Conservation (phyloP, 2,113 vertebrate genomes). For the Casuarius casuarius region DNA sequence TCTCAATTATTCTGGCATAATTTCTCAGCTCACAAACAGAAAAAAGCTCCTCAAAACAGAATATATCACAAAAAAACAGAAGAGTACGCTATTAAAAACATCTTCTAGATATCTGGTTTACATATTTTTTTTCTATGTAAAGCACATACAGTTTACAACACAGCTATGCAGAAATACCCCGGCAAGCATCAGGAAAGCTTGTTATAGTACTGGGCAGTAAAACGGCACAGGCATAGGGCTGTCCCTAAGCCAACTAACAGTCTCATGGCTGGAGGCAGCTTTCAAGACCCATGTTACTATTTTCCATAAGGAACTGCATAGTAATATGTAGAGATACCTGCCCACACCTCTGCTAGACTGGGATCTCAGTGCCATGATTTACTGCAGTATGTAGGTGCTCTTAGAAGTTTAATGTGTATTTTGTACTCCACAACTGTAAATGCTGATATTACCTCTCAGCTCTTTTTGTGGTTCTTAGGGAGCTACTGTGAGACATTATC, state of each 20-base stretch:
- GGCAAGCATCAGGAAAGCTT: not conserved
- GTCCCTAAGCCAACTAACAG: not conserved
- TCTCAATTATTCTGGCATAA: constrained; percentile 1
- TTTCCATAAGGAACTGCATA: not conserved
- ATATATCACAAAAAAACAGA: not conserved
- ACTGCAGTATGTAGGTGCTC: not conserved
- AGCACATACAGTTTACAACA: not conserved
- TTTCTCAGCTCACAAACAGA: not conserved
- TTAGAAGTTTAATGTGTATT: not conserved
- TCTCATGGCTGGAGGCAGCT: not conserved
- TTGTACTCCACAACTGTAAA: not conserved
- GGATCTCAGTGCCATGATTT: not conserved
- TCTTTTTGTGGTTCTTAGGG: not conserved
- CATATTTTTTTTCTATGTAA: not conserved
- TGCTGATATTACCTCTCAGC: not conserved
- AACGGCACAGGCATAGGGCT: not conserved
- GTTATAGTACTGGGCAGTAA: not conserved
- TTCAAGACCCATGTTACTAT: not conserved
- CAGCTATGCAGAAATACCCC: not conserved
- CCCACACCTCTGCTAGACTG: not conserved
- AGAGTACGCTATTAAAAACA: not conserved
- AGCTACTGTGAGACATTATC: not conserved
- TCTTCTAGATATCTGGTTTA: not conserved
- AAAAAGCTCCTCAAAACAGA: not conserved
- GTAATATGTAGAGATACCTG: not conserved